Evolutionary conservation across 1,140 invertebrate species (phyloP).

Genomic region (Ceratosolen fusciceps): DNA sequence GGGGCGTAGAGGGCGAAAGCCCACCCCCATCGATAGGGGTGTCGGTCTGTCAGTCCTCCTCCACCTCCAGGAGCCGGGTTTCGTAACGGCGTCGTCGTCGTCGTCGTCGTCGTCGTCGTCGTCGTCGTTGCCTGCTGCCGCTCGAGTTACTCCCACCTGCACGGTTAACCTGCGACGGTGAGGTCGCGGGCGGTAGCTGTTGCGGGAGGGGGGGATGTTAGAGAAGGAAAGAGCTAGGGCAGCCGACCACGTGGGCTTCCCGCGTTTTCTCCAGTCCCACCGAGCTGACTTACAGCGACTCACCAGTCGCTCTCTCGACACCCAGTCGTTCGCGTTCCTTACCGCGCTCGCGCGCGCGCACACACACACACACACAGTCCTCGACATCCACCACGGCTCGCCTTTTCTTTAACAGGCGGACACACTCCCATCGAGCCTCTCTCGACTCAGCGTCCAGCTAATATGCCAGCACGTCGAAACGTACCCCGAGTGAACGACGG

Average conservation of each 20-base stretch:
- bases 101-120: constrained; percentile 3
- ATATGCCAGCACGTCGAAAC: too few relatives aligned
- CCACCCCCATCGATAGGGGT: constrained; percentile 43
- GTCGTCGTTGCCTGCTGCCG: constrained; percentile 39
- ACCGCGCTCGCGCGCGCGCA: neutral
- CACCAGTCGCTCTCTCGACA: constrained; percentile 57
- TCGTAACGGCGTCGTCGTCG: neutral
- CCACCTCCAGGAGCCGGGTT: too few relatives aligned
- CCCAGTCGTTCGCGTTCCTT: constrained; percentile 57
- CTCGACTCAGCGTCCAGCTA: too few relatives aligned
- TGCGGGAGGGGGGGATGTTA: neutral
- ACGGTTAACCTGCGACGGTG: neutral
- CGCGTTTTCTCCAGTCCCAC: constrained; percentile 55
- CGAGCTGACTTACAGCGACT: constrained; percentile 46
- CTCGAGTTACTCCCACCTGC: constrained; percentile 70
- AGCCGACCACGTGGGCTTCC: constrained; percentile 50
- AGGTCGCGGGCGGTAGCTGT: neutral
- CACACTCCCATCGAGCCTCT: too few relatives aligned
- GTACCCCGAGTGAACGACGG: too few relatives aligned
- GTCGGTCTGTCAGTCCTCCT: constrained; percentile 55
- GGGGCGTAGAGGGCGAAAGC: neutral
- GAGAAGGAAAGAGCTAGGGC: neutral
- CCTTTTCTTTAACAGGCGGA: too few relatives aligned
- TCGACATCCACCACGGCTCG: too few relatives aligned
- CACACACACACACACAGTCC: too few relatives aligned